Conservation (phyloP, 1,140 invertebrate genomes). For the Schlechtendalia chinensis region DNA sequence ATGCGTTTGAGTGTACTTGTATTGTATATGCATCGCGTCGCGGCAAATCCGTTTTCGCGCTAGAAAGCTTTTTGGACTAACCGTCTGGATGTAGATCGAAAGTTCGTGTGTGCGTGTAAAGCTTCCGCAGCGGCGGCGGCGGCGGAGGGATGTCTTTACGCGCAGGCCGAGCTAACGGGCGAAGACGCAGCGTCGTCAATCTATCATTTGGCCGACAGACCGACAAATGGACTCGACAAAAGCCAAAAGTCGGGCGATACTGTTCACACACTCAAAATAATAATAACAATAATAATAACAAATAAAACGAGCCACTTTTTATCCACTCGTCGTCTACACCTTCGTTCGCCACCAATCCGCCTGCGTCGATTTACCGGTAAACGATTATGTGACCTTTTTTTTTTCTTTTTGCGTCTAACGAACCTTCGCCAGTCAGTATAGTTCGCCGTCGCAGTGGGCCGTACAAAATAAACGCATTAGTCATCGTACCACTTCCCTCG, state of each 20-base stretch:
- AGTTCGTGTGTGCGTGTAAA: no score
- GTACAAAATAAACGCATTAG: constrained; percentile 48
- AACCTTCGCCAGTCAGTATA: no score
- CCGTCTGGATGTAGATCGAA: neutral
- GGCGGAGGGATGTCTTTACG: neutral
- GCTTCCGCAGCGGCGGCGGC: no score
- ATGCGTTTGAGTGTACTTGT: neutral
- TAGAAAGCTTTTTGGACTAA: neutral
- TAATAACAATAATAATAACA: neutral
- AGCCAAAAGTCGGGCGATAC: constrained; percentile 21
- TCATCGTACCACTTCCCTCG: neutral
- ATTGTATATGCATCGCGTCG: neutral
- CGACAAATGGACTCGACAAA: constrained; percentile 38
- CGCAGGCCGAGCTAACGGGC: neutral
- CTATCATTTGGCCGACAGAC: constrained; percentile 42
- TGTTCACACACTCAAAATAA: neutral
- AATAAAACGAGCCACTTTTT: neutral
- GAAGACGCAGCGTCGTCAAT: neutral
- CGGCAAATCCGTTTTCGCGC: neutral
- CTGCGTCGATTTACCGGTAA: neutral
- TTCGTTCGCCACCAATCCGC: neutral
- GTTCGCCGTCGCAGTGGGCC: neutral
- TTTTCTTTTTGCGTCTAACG: neutral
- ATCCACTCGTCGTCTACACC: neutral
- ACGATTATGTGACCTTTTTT: constrained; percentile 43